Percentiles rank a stretch among this genome's conserved stretches.
These are phyloP conservation scores for Aradus depressus DNA, from an alignment of 2,888 invertebrate species.

Conservation along the genomic window DNA sequence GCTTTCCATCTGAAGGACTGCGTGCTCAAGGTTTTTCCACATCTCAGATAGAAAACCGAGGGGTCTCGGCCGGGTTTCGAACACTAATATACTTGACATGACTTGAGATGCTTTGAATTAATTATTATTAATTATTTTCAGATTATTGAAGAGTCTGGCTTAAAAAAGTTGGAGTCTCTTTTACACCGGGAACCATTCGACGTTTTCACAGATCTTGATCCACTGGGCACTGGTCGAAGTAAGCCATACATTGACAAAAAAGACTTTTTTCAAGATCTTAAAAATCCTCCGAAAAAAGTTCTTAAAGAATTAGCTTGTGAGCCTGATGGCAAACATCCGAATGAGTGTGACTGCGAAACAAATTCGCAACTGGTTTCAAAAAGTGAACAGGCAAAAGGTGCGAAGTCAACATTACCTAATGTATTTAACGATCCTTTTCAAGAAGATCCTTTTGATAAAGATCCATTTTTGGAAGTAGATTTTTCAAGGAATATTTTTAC, in stretches of 20 bases:
- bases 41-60: too few species aligned
- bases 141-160: conserved; percentile 18
- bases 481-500: conserved; percentile 39
- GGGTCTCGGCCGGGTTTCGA: too few species aligned
- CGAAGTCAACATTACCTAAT: conserved; percentile 17
- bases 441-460: conserved; percentile 64
- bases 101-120: background rate
- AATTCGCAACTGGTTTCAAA: background rate
- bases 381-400: conserved; percentile 13
- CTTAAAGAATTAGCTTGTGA: conserved; percentile 67
- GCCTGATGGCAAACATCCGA: conserved; percentile 28
- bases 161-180: conserved; percentile 13
- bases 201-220: conserved; percentile 88
- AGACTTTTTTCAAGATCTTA: conserved; percentile 90
- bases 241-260: conserved; percentile 91
- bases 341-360: conserved; percentile 29
- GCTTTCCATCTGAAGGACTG: too few species aligned
- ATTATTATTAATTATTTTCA: conserved; percentile 18
- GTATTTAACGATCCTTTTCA: conserved; percentile 47
- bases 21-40: too few species aligned
- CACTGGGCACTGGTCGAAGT: conserved; percentile 80
- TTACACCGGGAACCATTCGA: conserved; percentile 40
- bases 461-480: conserved; percentile 50
- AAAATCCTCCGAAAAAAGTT: conserved; percentile 87
- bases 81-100: too few species aligned